These are phyloP conservation scores for Rhabdomys dilectus DNA, from an alignment of 2,113 vertebrate species.

Conservation along the genomic window DNA sequence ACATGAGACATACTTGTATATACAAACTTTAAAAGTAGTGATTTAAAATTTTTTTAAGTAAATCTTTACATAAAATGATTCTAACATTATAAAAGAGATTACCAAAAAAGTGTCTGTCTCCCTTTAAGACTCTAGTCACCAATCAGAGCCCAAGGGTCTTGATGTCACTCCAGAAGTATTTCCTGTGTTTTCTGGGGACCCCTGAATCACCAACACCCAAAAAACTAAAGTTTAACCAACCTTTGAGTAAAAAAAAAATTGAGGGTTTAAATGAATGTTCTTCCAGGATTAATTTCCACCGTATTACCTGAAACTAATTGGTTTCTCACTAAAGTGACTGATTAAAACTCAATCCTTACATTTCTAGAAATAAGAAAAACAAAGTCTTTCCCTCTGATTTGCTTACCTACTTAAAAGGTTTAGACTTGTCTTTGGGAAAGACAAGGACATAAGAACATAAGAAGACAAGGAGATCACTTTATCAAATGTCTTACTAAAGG, in stretches of 20 bases:
- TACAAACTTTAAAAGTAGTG: neutral
- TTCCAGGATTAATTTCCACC: neutral
- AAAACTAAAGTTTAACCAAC: neutral
- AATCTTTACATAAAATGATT: neutral
- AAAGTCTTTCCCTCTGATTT: neutral
- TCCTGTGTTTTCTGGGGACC: neutral
- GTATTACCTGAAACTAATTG: neutral
- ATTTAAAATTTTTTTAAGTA: neutral
- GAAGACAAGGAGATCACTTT: slow-evolving; percentile 6
- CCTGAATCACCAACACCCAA: neutral
- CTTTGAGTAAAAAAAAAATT: neutral
- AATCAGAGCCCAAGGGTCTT: neutral
- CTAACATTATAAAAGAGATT: neutral
- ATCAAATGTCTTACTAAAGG: slow-evolving; percentile 17
- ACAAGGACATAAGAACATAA: neutral
- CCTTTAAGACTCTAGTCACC: neutral
- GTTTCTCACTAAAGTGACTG: slow-evolving; percentile 56
- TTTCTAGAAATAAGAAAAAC: slow-evolving; percentile 66
- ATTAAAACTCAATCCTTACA: slow-evolving; percentile 14
- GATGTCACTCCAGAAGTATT: neutral
- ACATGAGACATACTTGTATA: neutral
- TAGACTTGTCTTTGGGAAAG: slow-evolving; percentile 5
- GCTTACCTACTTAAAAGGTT: neutral
- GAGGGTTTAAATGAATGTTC: neutral
- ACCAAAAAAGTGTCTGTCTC: neutral